phyloP scores from a whole-genome alignment of 1,140 invertebrate genomes.

The Leucophenga varia region DNA sequence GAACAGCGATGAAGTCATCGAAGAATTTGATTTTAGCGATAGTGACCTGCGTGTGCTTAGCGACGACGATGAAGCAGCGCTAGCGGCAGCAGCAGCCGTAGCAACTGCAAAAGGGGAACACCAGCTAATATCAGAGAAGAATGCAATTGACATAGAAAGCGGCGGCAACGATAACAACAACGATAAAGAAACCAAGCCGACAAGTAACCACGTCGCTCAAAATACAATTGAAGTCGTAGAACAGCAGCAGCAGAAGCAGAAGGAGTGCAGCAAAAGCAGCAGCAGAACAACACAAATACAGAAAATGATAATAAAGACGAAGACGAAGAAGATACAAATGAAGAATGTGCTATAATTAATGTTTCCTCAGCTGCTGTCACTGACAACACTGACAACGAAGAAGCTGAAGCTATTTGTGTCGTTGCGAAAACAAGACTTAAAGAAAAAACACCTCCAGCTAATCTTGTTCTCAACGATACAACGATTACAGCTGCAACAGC shows the following conservation, averaged over 20 bases:
- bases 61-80: background rate
- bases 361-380: background rate
- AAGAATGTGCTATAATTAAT: background rate
- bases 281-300: background rate
- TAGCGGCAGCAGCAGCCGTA: slow-evolving; percentile 1
- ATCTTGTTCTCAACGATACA: background rate
- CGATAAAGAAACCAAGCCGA: too few species aligned
- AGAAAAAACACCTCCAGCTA: background rate
- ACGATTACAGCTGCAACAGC: background rate
- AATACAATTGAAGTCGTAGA: too few species aligned
- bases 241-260: slow-evolving; percentile 2
- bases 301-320: background rate
- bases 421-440: too few species aligned
- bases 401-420: too few species aligned
- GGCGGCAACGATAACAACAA: background rate
- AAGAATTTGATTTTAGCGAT: slow-evolving; percentile 22
- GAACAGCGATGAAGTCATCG: slow-evolving; percentile 29
- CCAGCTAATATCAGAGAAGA: background rate
- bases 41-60: slow-evolving; percentile 5
- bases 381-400: too few species aligned
- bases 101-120: background rate
- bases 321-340: background rate
- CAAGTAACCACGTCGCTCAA: too few species aligned
- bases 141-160: background rate
- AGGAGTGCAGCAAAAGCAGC: background rate